Conservation (phyloP, 92 coral and sea anemone species). For the Palythoa caribaeorum region DNA sequence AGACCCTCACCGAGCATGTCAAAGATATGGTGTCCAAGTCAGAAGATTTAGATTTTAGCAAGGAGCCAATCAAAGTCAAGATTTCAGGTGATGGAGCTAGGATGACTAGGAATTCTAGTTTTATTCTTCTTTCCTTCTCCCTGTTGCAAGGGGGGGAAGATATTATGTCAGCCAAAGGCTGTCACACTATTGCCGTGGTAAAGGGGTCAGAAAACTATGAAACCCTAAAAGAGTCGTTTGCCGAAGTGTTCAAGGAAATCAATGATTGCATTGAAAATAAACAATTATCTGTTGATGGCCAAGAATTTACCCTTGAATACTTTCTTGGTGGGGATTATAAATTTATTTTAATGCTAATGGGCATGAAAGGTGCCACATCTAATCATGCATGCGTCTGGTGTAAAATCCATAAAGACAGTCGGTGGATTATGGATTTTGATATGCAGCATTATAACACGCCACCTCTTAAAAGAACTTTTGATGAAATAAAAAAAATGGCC, state of each 20-base stretch:
- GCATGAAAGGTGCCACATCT: constrained; percentile 72
- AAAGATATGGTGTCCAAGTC: constrained; percentile 19
- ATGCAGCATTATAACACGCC: constrained; percentile 59
- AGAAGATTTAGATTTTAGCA: constrained; percentile 25
- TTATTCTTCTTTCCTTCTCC: constrained; percentile 70
- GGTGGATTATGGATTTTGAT: constrained; percentile 56
- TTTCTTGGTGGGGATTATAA: constrained; percentile 73
- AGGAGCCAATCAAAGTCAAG: constrained; percentile 63
- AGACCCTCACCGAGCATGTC: constrained; percentile 29
- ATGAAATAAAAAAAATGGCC: constrained; percentile 44
- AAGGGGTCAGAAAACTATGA: constrained; percentile 71
- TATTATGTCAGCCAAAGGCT: constrained; percentile 69
- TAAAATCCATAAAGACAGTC: constrained; percentile 49
- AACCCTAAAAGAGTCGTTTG: constrained; percentile 57
- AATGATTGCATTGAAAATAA: constrained; percentile 53
- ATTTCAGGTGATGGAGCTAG: constrained; percentile 81
- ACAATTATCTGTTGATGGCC: constrained; percentile 52
- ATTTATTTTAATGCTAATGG: constrained; percentile 74
- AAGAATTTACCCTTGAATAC: constrained; percentile 49
- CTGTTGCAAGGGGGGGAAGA: constrained; percentile 66
- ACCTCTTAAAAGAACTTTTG: neutral
- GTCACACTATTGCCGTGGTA: constrained; percentile 68
- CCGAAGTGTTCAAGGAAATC: constrained; percentile 67
- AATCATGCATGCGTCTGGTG: constrained; percentile 70
- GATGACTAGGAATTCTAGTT: constrained; percentile 73